A percentile compares a stretch with the other conserved stretches of the same genome.
Conservation (phyloP, 2,113 vertebrate species). For the Myotis lucifugus region DNA sequence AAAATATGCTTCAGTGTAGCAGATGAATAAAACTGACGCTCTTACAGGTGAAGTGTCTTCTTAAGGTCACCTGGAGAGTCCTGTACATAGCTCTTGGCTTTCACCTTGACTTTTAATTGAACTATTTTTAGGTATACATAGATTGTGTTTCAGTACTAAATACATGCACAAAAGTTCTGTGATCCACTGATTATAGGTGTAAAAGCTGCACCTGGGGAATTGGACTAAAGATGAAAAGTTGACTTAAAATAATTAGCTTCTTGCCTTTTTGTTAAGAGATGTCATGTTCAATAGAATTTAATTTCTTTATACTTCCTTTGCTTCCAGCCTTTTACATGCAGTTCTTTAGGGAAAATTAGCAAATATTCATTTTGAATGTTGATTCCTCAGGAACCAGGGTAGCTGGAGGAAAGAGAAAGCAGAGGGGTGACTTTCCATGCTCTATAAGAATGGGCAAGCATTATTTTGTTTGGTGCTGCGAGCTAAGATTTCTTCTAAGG, state of each 20-base stretch:
- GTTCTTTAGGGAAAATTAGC: slow-evolving; percentile 66
- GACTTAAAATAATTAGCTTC: slow-evolving; percentile 73
- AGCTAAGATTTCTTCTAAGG: slow-evolving; percentile 78
- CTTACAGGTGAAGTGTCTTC: slow-evolving; percentile 36
- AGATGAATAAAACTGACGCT: slow-evolving; percentile 40
- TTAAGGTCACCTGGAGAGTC: slow-evolving; percentile 10
- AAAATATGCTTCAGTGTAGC: slow-evolving; percentile 48
- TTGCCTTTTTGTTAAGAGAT: slow-evolving; percentile 67
- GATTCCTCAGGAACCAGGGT: slow-evolving; percentile 45
- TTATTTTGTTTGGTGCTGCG: slow-evolving; percentile 67
- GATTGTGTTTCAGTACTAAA: slow-evolving; percentile 50
- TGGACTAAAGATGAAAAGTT: slow-evolving; percentile 67
- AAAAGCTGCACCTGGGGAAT: slow-evolving; percentile 61
- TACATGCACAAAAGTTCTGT: slow-evolving; percentile 64
- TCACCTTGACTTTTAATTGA: slow-evolving; percentile 57
- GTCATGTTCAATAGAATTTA: slow-evolving; percentile 65
- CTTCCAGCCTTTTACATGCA: slow-evolving; percentile 49
- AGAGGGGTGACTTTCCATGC: slow-evolving; percentile 39
- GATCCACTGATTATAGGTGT: slow-evolving; percentile 62
- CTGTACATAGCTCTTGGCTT: slow-evolving; percentile 35
- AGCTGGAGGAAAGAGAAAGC: slow-evolving; percentile 69
- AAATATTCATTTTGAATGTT: slow-evolving; percentile 63
- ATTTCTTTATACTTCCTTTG: slow-evolving; percentile 60
- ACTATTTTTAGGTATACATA: slow-evolving; percentile 52
- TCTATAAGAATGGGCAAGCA: slow-evolving; percentile 22